Conservation (phyloP, 2,113 vertebrate genomes). For the Grammomys dolichurus region DNA sequence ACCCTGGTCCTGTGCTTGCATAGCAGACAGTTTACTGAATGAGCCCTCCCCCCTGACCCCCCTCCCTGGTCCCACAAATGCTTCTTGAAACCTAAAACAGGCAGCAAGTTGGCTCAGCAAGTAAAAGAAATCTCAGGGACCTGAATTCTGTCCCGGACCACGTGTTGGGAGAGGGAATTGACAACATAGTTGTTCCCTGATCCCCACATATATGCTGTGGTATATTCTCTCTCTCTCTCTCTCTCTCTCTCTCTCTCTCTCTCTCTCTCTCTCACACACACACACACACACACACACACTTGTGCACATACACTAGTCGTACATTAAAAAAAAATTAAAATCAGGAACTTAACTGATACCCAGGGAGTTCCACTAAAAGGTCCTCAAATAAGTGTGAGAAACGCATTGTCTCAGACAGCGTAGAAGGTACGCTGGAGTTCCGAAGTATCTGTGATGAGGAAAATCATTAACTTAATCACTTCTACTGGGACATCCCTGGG, state of each 20-base stretch:
- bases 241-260: too few relatives aligned
- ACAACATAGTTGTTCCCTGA: neutral
- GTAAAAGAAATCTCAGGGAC: too few relatives aligned
- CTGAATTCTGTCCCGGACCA: too few relatives aligned
- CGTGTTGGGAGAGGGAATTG: neutral
- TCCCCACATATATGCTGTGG: too few relatives aligned
- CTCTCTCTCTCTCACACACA: too few relatives aligned
- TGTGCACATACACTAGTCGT: neutral
- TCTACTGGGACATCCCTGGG: conserved; percentile 50
- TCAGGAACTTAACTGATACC: neutral
- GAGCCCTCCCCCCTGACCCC: too few relatives aligned
- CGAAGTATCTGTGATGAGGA: neutral
- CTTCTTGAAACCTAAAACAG: neutral
- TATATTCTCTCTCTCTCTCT: too few relatives aligned
- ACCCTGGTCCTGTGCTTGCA: neutral
- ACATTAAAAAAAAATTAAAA: neutral
- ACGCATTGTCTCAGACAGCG: neutral
- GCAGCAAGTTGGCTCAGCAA: neutral
- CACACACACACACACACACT: neutral
- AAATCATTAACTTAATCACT: conserved; percentile 42
- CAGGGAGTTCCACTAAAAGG: neutral
- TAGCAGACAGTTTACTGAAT: neutral
- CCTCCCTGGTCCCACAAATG: neutral
- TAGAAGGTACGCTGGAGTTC: neutral
- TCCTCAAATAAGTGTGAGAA: neutral